Conservation (phyloP, 1,140 invertebrate species). For the Aphelinus certus region DNA sequence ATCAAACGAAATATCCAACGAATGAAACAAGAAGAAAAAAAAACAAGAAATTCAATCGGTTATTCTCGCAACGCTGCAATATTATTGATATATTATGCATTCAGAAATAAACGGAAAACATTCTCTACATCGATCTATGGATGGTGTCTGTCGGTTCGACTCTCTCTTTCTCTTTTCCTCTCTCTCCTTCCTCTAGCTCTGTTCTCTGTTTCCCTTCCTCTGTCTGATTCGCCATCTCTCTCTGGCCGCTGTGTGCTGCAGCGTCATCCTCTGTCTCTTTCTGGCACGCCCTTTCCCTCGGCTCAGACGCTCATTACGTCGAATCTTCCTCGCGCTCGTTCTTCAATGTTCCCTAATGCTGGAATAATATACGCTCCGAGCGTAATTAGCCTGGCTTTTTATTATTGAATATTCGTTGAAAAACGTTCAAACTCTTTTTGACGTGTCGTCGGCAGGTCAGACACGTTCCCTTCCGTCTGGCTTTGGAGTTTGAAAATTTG, state of each 20-base stretch:
- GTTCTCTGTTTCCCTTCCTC: neutral
- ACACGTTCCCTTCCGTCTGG: too few relatives aligned
- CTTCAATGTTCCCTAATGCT: too few relatives aligned
- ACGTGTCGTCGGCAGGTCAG: too few relatives aligned
- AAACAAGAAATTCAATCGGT: neutral
- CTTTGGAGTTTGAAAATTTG: too few relatives aligned
- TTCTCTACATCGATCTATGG: slow-evolving; percentile 34
- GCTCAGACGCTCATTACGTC: neutral
- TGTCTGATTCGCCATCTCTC: neutral
- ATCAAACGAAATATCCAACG: too few relatives aligned
- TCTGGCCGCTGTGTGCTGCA: neutral
- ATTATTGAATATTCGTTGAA: too few relatives aligned
- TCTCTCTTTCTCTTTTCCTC: neutral
- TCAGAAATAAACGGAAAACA: slow-evolving; percentile 31
- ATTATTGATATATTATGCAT: neutral
- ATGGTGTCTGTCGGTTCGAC: slow-evolving; percentile 22
- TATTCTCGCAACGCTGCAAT: neutral
- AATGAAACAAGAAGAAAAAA: too few relatives aligned
- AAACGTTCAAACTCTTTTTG: too few relatives aligned
- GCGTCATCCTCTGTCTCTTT: slow-evolving; percentile 16
- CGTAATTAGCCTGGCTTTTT: too few relatives aligned
- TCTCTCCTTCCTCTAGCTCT: slow-evolving; percentile 9
- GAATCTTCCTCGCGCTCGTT: too few relatives aligned
- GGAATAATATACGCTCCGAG: too few relatives aligned
- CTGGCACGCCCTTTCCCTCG: slow-evolving; percentile 37